A percentile compares a stretch with the other conserved stretches of the same genome.
Conservation (phyloP, 2,113 vertebrate species). For the Empidonax traillii region DNA sequence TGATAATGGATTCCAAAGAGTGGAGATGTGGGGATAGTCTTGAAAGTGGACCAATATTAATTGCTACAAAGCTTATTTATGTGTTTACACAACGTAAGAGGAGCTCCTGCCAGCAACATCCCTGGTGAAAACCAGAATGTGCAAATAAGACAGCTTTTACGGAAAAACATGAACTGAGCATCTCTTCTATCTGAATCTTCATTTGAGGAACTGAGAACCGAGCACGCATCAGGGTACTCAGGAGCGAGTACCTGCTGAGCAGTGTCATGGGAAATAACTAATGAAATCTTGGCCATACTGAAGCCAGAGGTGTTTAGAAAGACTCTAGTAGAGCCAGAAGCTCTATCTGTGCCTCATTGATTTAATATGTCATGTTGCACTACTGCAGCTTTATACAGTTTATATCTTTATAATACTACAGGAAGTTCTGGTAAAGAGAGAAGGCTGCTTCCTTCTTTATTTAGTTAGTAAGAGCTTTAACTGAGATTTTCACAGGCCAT, state of each 20-base stretch:
- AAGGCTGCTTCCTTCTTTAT: not conserved
- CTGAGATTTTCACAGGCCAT: not conserved
- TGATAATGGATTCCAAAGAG: conserved; percentile 39
- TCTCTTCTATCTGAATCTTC: not conserved
- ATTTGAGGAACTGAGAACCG: not conserved
- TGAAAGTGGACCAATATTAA: conserved; percentile 48
- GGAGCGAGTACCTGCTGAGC: not conserved
- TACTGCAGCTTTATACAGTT: not conserved
- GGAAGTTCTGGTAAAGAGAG: not conserved
- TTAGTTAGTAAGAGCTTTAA: not conserved
- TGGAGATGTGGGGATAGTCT: conserved; percentile 25
- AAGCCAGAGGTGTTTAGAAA: not conserved
- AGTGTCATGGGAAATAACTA: not conserved
- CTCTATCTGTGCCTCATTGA: not conserved
- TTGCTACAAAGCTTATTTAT: conserved; percentile 49
- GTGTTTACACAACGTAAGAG: conserved; percentile 4
- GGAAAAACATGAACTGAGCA: not conserved
- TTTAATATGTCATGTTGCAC: not conserved
- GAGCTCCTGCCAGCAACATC: conserved; percentile 30
- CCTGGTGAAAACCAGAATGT: conserved; percentile 18
- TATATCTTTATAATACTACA: not conserved
- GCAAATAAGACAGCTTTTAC: conserved; percentile 12
- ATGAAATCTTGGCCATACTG: not conserved
- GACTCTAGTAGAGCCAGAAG: not conserved
- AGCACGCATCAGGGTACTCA: rapidly evolving